These are phyloP conservation scores for Melanotus villosus DNA, from an alignment of 2,888 invertebrate genomes.

Conservation along the genomic window DNA sequence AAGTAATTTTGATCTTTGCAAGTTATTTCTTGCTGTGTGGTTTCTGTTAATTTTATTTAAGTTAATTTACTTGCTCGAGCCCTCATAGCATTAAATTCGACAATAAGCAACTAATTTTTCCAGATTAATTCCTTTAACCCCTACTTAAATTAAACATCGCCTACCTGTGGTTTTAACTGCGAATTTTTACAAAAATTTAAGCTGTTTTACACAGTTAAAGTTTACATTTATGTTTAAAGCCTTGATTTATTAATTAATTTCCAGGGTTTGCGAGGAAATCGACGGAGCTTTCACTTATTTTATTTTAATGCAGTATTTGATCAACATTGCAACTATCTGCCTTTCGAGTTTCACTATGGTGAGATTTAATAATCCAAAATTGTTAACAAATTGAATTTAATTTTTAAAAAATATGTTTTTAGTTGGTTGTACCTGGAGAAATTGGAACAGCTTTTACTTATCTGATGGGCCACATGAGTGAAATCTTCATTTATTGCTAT, in stretches of 20 bases:
- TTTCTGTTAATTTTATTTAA: too few species aligned
- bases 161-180: too few species aligned
- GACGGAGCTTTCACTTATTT: neutral
- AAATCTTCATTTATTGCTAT: conserved; percentile 24
- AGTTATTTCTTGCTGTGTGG: too few species aligned
- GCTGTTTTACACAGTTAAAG: too few species aligned
- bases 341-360: neutral
- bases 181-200: too few species aligned
- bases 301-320: conserved; percentile 2
- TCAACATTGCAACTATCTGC: conserved; percentile 6
- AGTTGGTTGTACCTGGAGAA: neutral
- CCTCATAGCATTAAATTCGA: too few species aligned
- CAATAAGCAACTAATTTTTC: too few species aligned
- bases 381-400: neutral
- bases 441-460: neutral
- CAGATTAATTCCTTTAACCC: too few species aligned
- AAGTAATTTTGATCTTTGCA: too few species aligned
- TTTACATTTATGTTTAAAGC: too few species aligned
- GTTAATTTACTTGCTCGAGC: too few species aligned
- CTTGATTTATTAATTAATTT: neutral
- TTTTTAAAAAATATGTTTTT: neutral
- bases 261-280: conserved; percentile 2
- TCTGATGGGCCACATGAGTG: conserved; percentile 6
- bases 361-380: neutral
- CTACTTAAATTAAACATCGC: too few species aligned